phyloP scores from a whole-genome alignment of 2,888 invertebrate genomes.

The Artemia sinica region DNA sequence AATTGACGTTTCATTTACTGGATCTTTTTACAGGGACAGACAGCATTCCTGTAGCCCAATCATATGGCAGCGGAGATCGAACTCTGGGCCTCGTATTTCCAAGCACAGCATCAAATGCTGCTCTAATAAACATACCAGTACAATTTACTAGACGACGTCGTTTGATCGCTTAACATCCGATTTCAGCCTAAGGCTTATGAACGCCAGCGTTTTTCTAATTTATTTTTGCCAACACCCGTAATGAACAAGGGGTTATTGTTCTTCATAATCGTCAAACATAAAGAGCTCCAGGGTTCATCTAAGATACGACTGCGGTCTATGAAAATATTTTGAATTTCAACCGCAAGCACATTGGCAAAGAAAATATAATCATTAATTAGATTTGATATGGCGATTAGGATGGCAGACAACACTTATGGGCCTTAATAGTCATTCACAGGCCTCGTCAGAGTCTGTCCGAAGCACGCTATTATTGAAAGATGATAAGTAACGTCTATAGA shows the following conservation, averaged over 20 bases:
- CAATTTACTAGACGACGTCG: too few relatives aligned
- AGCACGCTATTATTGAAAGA: not conserved
- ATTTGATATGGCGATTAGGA: not conserved
- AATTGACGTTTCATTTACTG: too few relatives aligned
- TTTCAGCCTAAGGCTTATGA: too few relatives aligned
- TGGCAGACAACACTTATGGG: not conserved
- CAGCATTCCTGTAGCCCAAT: too few relatives aligned
- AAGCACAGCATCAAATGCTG: too few relatives aligned
- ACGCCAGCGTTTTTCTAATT: too few relatives aligned
- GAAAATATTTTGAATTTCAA: conserved; percentile 12
- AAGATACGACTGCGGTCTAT: not conserved
- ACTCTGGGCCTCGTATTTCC: too few relatives aligned
- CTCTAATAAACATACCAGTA: too few relatives aligned
- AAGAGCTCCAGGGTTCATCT: not conserved
- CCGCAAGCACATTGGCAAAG: not conserved
- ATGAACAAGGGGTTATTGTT: conserved; percentile 4
- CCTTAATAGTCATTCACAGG: not conserved
- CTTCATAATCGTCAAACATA: not conserved
- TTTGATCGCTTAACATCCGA: too few relatives aligned
- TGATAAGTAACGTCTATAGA: not conserved
- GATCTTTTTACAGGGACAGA: too few relatives aligned
- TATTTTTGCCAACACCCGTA: not conserved
- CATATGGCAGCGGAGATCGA: too few relatives aligned
- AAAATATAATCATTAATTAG: conserved; percentile 6
- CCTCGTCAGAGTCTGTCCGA: not conserved